Evolutionary conservation across 2,888 invertebrate species (phyloP).

Genomic region (Parnassius orleans): DNA sequence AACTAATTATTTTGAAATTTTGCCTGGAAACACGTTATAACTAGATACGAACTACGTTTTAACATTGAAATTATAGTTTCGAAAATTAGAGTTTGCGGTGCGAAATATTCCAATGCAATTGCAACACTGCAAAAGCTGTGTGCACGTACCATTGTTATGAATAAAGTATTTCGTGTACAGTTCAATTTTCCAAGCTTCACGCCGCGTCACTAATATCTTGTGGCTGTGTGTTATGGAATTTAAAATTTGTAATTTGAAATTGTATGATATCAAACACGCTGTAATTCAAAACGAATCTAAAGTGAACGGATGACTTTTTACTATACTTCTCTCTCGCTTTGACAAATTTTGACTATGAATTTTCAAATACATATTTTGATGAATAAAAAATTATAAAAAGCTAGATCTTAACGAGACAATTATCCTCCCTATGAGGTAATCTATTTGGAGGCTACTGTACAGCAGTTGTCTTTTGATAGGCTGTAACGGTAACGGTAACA

Average conservation of each 20-base stretch:
- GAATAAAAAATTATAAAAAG: too few relatives aligned
- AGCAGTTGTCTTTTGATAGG: too few relatives aligned
- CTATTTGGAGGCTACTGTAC: too few relatives aligned
- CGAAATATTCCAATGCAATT: slow-evolving; percentile 44
- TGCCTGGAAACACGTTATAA: slow-evolving; percentile 1
- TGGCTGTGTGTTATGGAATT: slow-evolving; percentile 41
- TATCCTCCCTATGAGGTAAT: too few relatives aligned
- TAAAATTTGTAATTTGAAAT: slow-evolving; percentile 30
- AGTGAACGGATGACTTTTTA: not conserved
- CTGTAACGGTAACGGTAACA: too few relatives aligned
- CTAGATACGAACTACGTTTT: slow-evolving; percentile 51
- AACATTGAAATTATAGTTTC: slow-evolving; percentile 54
- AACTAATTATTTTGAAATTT: slow-evolving; percentile 15
- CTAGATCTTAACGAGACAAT: too few relatives aligned
- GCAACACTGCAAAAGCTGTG: slow-evolving; percentile 45
- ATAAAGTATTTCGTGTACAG: slow-evolving; percentile 60
- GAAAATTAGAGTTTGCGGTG: slow-evolving; percentile 31
- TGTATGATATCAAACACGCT: slow-evolving; percentile 11
- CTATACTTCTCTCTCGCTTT: too few relatives aligned
- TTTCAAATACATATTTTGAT: too few relatives aligned
- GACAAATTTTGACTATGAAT: too few relatives aligned
- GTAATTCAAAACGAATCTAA: slow-evolving; percentile 1
- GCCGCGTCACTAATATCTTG: slow-evolving; percentile 49
- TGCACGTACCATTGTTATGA: slow-evolving; percentile 55
- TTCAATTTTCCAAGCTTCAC: slow-evolving; percentile 67